Conservation (phyloP, 1,140 invertebrate genomes). For the Hetaerina americana region DNA sequence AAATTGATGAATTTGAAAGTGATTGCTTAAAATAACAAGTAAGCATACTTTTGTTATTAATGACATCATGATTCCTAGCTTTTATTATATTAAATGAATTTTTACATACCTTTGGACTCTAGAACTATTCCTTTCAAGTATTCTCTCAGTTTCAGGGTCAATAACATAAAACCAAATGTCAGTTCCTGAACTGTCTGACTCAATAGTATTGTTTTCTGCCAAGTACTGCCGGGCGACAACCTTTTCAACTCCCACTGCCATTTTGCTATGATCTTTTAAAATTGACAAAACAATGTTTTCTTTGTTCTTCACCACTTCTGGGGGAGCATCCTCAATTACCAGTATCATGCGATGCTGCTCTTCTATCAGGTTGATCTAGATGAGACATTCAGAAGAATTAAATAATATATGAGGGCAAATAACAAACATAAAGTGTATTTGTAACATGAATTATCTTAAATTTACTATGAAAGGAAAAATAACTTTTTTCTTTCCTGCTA, state of each 20-base stretch:
- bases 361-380: constrained; percentile 45
- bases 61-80: no score
- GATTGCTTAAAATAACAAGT: no score
- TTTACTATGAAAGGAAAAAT: neutral
- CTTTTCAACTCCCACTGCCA: constrained; percentile 65
- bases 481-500: no score
- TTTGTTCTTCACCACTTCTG: constrained; percentile 51
- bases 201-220: constrained; percentile 56
- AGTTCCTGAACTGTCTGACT: constrained; percentile 54
- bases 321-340: constrained; percentile 57
- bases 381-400: neutral
- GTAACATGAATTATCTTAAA: neutral
- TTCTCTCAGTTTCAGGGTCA: constrained; percentile 61
- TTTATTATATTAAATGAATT: no score
- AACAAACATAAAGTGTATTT: neutral
- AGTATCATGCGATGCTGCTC: constrained; percentile 61
- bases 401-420: neutral
- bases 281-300: constrained; percentile 48
- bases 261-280: constrained; percentile 55
- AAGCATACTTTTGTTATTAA: no score
- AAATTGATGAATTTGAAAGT: no score
- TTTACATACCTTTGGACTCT: constrained; percentile 53
- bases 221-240: constrained; percentile 52
- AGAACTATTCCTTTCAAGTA: constrained; percentile 55
- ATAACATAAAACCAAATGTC: constrained; percentile 78